Evolutionary conservation across 2,797 vertebrate species (phyloP).

Genomic region (Pseudochirops corinnae): DNA sequence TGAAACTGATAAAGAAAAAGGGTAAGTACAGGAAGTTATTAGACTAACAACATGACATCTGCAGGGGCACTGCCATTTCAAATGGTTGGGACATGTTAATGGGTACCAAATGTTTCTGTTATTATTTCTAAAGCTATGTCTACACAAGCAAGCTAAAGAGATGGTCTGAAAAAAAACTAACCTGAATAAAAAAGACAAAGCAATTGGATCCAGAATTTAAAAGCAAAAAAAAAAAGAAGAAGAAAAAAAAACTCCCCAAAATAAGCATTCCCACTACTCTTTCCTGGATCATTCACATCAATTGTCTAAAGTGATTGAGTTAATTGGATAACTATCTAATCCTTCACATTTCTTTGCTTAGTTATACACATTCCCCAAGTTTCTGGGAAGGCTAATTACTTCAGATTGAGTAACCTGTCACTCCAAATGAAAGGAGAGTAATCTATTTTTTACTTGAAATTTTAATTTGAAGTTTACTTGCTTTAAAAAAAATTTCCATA

Average conservation of each 20-base stretch:
- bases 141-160: not conserved
- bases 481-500: not conserved
- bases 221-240: not conserved
- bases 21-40: conserved; percentile 81
- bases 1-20: conserved; percentile 79
- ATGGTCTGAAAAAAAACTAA: not conserved
- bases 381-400: not conserved
- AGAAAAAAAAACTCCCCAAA: not conserved
- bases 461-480: not conserved
- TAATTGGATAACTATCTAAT: not conserved
- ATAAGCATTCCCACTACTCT: not conserved
- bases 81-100: conserved; percentile 73
- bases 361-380: not conserved
- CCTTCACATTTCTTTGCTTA: not conserved
- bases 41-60: conserved; percentile 81
- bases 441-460: not conserved
- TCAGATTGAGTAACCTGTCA: not conserved
- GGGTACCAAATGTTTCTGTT: conserved; percentile 76
- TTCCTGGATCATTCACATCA: not conserved
- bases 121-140: conserved; percentile 24
- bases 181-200: conserved; percentile 3
- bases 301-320: not conserved
- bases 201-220: not conserved
- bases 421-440: not conserved
- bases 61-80: conserved; percentile 75